These are phyloP conservation scores for Prolemur simus DNA, from an alignment of 2,113 vertebrate species.

Conservation along the genomic window DNA sequence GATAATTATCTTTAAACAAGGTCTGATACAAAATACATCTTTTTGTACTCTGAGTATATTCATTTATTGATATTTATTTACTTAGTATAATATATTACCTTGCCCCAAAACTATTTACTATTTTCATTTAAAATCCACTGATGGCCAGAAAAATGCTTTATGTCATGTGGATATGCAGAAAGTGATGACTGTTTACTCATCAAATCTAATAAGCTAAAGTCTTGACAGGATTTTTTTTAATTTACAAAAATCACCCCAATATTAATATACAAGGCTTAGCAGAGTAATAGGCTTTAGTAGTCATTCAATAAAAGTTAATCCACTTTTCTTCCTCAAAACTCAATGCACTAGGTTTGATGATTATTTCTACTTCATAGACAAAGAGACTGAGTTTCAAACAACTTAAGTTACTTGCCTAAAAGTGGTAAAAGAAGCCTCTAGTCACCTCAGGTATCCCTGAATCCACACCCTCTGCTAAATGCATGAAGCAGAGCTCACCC, in stretches of 20 bases:
- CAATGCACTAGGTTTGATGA: not conserved
- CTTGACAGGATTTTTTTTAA: not conserved
- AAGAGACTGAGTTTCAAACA: not conserved
- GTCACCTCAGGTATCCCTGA: accelerated
- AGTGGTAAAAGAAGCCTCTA: not conserved
- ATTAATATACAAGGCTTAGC: not conserved
- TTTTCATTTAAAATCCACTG: not conserved
- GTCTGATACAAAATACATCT: not conserved
- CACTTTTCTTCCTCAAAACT: not conserved
- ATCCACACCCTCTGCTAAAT: accelerated
- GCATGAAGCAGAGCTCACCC: not conserved
- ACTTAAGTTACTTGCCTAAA: not conserved
- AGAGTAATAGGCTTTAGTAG: not conserved
- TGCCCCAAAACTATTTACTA: not conserved
- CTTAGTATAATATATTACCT: not conserved
- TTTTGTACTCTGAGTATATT: not conserved
- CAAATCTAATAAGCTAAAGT: not conserved
- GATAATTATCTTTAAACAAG: not conserved
- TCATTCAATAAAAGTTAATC: not conserved
- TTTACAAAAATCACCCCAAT: not conserved
- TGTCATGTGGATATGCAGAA: not conserved
- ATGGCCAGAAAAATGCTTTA: not conserved
- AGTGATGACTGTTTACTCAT: not conserved
- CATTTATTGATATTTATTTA: not conserved
- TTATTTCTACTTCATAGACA: not conserved